Conservation (phyloP, 2,888 invertebrate species). For the Parthenolecanium corni region DNA sequence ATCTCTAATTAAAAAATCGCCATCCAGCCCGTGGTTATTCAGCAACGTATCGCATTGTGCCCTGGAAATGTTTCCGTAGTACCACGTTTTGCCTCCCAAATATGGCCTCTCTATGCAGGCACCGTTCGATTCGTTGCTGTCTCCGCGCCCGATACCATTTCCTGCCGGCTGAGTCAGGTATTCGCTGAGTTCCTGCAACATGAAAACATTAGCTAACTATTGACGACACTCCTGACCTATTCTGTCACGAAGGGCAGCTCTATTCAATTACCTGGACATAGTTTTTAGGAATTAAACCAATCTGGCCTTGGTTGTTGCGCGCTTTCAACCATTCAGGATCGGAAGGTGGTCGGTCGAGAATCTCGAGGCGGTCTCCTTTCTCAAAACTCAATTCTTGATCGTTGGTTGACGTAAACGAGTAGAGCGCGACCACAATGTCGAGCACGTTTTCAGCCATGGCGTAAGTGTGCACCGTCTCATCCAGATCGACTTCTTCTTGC, state of each 20-base stretch:
- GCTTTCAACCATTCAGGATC: slow-evolving; percentile 99
- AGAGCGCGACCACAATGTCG: slow-evolving; percentile 89
- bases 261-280: slow-evolving; percentile 57
- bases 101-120: slow-evolving; percentile 50
- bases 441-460: slow-evolving; percentile 91
- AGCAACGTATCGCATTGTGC: slow-evolving; percentile 92
- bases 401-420: slow-evolving; percentile 85
- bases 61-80: slow-evolving; percentile 90
- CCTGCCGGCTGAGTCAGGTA: slow-evolving; percentile 65
- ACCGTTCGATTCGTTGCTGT: slow-evolving; percentile 41
- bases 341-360: slow-evolving; percentile 87
- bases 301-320: slow-evolving; percentile 79
- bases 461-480: slow-evolving; percentile 80
- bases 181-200: slow-evolving; percentile 65
- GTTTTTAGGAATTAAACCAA: slow-evolving; percentile 90
- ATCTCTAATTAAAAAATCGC: slow-evolving; percentile 96
- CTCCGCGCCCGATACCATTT: slow-evolving; percentile 39
- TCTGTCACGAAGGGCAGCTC: no score
- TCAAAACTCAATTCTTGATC: slow-evolving; percentile 94
- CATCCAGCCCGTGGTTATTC: slow-evolving; percentile 90
- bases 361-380: slow-evolving; percentile 91
- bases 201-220: no score
- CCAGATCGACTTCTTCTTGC: slow-evolving; percentile 61
- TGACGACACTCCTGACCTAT: no score
- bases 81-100: slow-evolving; percentile 81